Evolutionary conservation across 2,797 vertebrate genomes (phyloP), one percentile per base, ranked within the genome.

Genomic region (Pterois miles): DNA sequence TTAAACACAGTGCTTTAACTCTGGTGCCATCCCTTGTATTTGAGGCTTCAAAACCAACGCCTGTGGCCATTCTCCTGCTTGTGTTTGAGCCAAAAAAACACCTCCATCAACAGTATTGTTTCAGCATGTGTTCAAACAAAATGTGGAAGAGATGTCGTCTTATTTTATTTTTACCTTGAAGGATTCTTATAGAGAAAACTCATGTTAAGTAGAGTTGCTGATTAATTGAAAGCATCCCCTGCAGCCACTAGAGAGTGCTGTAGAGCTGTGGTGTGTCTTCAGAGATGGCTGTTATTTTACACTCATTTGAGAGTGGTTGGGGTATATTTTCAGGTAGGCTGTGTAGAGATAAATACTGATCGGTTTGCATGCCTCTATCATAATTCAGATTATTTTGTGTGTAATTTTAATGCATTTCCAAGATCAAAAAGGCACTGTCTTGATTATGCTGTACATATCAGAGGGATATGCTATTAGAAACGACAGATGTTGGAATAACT

Each of bases 291-390:
- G 50, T 71, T 62, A 10, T 43, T 73, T 63, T n/a, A 48, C 65
- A 52, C 71, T 38, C 36, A 52, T 54, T 62, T 71, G 18, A 62
- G 73, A 67, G 64, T 63, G 34, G 63, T 64, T 71, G 22, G 72
- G 63, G 65, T 76, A 73, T 74, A 68, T 70, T 84, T 90, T 87
- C 58, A 84, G 84, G 78, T 84, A 79, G 83, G 53, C 64, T 75
- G 68, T 46, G 31, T 86, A 80, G 72, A 77, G 65, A 86, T 53
- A 76, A 65, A 65, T 72, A 74, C 78, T 71, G 81, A 67, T 91
- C 34, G 33, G 84, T 88, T 82, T 93, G 94, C 92, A 94, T 94
- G 93, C 88, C 82, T 93, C 72, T 86, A 76, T 89, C 86, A 88
- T 82, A 71, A 82, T 85, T 88, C 72, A 25, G 46, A 84, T 90